Base-by-base conservation (phyloP, 2,113 vertebrate species). In the Alouatta palliata region DNA sequence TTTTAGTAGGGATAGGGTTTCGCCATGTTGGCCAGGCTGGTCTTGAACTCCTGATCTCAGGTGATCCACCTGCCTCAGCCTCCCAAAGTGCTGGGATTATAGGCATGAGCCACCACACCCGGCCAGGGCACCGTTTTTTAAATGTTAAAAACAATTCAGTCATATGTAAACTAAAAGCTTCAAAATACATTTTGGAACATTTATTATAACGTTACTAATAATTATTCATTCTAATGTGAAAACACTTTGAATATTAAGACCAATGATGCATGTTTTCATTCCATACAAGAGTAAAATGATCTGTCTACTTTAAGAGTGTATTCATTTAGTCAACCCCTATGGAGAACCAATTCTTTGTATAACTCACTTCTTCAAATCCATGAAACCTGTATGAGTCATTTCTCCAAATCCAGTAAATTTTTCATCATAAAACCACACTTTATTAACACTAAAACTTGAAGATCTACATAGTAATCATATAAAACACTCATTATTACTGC, bases 151-250 rank as follows among this genome's bases (percentile, higher is more conserved):
- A 64, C 61, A 64, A 64, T 14, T 64, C 61, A 64, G 32, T 64
- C 5, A 77, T 45, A 95, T 45, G 81, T 91, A 87, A 79, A 83
- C 23, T n/a, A 96, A 96, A 87, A 95, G 16, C 54, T 83, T 96
- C 83, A 93, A 96, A 86, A 92, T 20, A 70, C 47, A 88, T 88
- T 87, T 89, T 89, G 58, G 91, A 96, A 92, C 66, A 95, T 27
- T 71, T 93, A n/a, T 70, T 95, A 92, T 0, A 95, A 45, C 43
- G 8, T 70, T 75, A 93, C 37, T 79, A 87, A 76, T 80, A 91
- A 73, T 70, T 86, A 73, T 45, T 71, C 47, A 73, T 35, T 75
- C 52, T 30, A 90, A 93, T 68, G 30, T 94, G 20, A 70, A 87
- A 94, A 95, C 8, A 92, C 3, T 40, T 16, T 92, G 27, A 96